A percentile compares a stretch with the other conserved stretches of the same genome.
These are phyloP conservation scores for Corythucha ciliata DNA, from an alignment of 2,888 invertebrate genomes.

Conservation along the genomic window DNA sequence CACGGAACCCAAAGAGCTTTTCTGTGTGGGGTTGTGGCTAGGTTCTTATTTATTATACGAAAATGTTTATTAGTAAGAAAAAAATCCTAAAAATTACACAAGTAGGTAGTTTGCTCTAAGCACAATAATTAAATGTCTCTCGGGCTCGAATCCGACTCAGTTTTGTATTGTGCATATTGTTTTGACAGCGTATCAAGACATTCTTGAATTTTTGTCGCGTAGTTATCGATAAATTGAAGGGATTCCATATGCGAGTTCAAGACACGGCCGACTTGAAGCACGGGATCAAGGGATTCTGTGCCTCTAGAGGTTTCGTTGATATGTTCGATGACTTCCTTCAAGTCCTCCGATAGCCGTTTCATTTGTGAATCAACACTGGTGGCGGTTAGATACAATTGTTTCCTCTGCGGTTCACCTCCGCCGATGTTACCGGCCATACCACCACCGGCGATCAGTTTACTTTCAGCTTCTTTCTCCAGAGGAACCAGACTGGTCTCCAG, in stretches of 20 bases:
- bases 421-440: slow-evolving; percentile 50
- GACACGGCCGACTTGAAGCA: slow-evolving; percentile 84
- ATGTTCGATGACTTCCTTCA: slow-evolving; percentile 91
- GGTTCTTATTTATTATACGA: too few species aligned
- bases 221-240: slow-evolving; percentile 86
- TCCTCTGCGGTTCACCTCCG: slow-evolving; percentile 76
- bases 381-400: slow-evolving; percentile 81
- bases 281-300: slow-evolving; percentile 77
- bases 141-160: too few species aligned
- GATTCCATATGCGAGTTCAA: slow-evolving; percentile 94
- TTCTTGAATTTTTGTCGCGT: slow-evolving; percentile 64
- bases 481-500: slow-evolving; percentile 77
- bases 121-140: too few species aligned
- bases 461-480: slow-evolving; percentile 66
- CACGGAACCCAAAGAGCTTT: too few species aligned
- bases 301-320: slow-evolving; percentile 78
- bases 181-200: slow-evolving; percentile 74
- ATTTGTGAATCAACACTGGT: slow-evolving; percentile 86
- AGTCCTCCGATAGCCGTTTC: slow-evolving; percentile 87
- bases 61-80: too few species aligned
- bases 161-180: too few species aligned
- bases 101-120: too few species aligned
- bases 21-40: too few species aligned
- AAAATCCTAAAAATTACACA: too few species aligned
- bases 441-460: slow-evolving; percentile 51